A percentile compares a stretch with the other conserved stretches of the same genome.
Conservation (phyloP, 1,140 invertebrate genomes). For the Cotesia vestalis region DNA sequence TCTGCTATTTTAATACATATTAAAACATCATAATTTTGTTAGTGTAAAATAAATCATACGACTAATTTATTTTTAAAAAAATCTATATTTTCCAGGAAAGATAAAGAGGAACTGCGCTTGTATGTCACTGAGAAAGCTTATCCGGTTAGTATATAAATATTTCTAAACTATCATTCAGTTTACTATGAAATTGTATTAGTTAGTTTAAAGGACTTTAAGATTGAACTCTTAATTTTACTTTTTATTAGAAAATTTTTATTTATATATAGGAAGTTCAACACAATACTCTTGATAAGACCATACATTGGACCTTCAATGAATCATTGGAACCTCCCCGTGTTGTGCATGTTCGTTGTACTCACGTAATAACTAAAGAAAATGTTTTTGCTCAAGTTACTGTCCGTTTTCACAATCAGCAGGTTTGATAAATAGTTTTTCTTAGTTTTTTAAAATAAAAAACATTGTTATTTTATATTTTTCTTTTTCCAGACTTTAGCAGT, state of each 20-base stretch:
- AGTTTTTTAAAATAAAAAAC: not conserved
- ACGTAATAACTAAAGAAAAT: conserved; percentile 83
- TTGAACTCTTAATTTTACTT: not conserved
- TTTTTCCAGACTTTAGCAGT: conserved; percentile 78
- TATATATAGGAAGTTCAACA: conserved; percentile 78
- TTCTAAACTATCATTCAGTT: not conserved
- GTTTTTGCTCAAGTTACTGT: conserved; percentile 94
- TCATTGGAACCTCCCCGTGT: conserved; percentile 87
- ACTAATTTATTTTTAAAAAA: conserved; percentile 7
- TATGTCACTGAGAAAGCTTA: conserved; percentile 89
- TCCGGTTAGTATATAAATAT: conserved; percentile 68
- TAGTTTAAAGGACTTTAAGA: no score
- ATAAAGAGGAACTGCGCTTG: conserved; percentile 75
- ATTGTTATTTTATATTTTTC: conserved; percentile 15
- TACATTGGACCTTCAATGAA: conserved; percentile 90
- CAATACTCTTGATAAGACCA: conserved; percentile 83
- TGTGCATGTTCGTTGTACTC: conserved; percentile 83
- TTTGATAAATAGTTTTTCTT: conserved; percentile 49
- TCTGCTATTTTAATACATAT: no score
- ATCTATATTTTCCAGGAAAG: conserved; percentile 66
- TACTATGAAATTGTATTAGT: not conserved
- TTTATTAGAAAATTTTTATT: not conserved
- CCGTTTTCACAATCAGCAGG: conserved; percentile 93
- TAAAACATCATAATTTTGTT: no score
- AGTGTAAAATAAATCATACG: not conserved